Evolutionary conservation across 2,888 invertebrate genomes (phyloP).

Genomic region (Apodemia duryi): DNA sequence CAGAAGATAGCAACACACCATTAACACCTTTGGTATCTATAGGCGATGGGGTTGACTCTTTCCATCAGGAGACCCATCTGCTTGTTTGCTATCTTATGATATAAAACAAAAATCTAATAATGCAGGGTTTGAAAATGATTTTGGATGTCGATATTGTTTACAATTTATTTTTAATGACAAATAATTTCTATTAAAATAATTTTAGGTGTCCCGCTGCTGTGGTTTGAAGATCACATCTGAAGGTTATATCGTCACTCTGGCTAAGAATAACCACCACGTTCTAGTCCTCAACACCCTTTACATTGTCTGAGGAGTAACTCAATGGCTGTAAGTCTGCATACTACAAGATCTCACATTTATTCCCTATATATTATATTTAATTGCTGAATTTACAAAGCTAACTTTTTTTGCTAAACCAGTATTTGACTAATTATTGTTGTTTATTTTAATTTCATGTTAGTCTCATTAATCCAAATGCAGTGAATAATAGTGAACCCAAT

Average conservation of each 20-base stretch:
- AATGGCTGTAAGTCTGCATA: slow-evolving; percentile 79
- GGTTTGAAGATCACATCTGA: slow-evolving; percentile 98
- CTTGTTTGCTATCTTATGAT: no score
- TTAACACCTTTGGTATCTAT: no score
- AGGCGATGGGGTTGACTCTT: no score
- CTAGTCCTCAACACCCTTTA: slow-evolving; percentile 96
- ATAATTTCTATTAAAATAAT: slow-evolving; percentile 13
- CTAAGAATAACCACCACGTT: slow-evolving; percentile 99
- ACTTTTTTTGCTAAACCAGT: slow-evolving; percentile 78
- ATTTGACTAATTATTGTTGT: slow-evolving; percentile 75
- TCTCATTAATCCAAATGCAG: slow-evolving; percentile 69
- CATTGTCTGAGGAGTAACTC: slow-evolving; percentile 87
- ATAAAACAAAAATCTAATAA: no score
- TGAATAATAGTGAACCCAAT: slow-evolving; percentile 53
- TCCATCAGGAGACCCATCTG: no score
- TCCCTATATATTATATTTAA: slow-evolving; percentile 77
- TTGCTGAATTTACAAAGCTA: slow-evolving; percentile 78
- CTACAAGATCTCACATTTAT: slow-evolving; percentile 80
- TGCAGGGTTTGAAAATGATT: no score
- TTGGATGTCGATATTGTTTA: no score
- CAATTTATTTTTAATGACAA: background rate
- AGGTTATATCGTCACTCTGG: slow-evolving; percentile 96
- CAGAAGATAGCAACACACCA: no score
- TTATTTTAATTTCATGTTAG: slow-evolving; percentile 73
- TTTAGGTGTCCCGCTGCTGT: slow-evolving; percentile 97